Percentiles rank a stretch among this genome's conserved stretches.
Evolutionary conservation across 2,113 vertebrate genomes (phyloP).

Genomic region (Sphyrna mokarran): DNA sequence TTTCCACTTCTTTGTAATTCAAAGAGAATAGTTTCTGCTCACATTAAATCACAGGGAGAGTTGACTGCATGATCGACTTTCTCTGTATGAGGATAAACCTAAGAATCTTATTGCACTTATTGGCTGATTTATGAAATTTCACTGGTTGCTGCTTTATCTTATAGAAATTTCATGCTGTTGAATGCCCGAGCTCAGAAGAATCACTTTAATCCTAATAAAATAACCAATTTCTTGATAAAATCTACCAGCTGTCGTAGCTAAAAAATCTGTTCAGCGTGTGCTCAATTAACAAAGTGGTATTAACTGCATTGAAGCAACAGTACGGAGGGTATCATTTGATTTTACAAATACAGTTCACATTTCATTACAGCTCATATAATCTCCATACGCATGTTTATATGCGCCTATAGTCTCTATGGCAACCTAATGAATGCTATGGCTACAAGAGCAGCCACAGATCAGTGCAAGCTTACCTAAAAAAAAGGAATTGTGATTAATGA

Average conservation of each 20-base stretch:
- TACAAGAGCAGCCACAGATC: constrained; percentile 43
- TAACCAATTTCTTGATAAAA: background rate
- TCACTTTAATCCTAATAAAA: constrained; percentile 18
- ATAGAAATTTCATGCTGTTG: background rate
- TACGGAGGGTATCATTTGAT: background rate
- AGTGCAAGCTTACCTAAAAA: constrained; percentile 54
- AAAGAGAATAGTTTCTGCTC: background rate
- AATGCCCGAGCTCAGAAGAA: background rate
- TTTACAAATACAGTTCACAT: constrained; percentile 52
- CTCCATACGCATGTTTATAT: constrained; percentile 79
- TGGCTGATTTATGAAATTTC: background rate
- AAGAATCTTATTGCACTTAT: constrained; percentile 2
- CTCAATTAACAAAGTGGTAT: background rate
- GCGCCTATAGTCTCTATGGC: constrained; percentile 76
- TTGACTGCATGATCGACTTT: background rate
- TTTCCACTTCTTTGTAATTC: constrained; percentile 2
- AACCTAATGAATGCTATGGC: constrained; percentile 70
- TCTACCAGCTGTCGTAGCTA: background rate
- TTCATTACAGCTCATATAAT: constrained; percentile 81
- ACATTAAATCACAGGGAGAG: background rate
- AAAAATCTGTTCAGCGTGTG: background rate
- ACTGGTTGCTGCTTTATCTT: background rate
- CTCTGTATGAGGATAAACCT: background rate
- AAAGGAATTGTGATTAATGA: constrained; percentile 75
- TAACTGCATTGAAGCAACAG: constrained; percentile 16